These are phyloP conservation scores for Cephus spinipes DNA, from an alignment of 2,888 invertebrate genomes.

Conservation along the genomic window DNA sequence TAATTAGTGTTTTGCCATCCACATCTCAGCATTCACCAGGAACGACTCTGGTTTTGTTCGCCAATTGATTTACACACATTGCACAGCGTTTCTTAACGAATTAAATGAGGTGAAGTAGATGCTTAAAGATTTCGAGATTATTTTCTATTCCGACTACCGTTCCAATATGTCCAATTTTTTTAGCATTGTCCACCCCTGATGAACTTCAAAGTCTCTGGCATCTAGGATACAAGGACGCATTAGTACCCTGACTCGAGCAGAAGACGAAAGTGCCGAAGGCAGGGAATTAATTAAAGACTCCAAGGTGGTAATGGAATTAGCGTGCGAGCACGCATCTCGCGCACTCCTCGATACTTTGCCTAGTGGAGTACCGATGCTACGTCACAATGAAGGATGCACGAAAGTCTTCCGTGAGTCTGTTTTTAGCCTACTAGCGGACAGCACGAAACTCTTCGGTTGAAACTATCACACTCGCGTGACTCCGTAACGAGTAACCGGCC, in stretches of 20 bases:
- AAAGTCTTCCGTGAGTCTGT: constrained; percentile 25
- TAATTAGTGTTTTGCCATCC: constrained; percentile 58
- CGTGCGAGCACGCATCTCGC: neutral
- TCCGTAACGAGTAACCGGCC: constrained; percentile 18
- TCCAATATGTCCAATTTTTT: too few species aligned
- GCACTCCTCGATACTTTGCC: neutral
- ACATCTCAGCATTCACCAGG: constrained; percentile 24
- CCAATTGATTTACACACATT: constrained; percentile 40
- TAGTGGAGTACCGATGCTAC: neutral
- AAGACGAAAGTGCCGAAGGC: neutral
- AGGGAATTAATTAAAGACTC: neutral
- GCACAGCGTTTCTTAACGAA: neutral
- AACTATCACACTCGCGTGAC: constrained; percentile 39
- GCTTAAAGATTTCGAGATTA: neutral
- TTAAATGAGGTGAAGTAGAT: neutral
- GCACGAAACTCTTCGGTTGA: constrained; percentile 25
- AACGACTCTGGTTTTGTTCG: constrained; percentile 34
- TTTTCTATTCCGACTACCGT: neutral
- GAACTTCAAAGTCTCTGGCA: neutral
- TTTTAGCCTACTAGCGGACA: constrained; percentile 25
- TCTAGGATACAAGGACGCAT: neutral
- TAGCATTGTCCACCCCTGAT: neutral
- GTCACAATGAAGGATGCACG: neutral
- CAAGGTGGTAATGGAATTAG: neutral
- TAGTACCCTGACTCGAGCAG: neutral